These are phyloP conservation scores for Anarsia innoxiella DNA, from an alignment of 2,888 invertebrate species.

Conservation along the genomic window DNA sequence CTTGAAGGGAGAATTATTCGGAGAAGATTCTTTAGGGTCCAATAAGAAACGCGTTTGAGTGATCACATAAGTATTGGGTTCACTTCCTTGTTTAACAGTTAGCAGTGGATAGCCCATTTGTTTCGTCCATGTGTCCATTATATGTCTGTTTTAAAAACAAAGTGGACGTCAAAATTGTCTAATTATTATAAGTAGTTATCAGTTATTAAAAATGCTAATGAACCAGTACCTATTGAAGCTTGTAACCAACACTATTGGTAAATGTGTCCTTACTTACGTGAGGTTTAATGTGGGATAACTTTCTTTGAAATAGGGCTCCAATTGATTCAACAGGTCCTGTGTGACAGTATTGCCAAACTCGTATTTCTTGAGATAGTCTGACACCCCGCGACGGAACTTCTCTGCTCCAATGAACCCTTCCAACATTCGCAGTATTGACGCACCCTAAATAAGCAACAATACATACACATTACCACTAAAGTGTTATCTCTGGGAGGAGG, in stretches of 20 bases:
- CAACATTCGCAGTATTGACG: slow-evolving; percentile 90
- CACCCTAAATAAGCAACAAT: no score
- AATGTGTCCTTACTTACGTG: slow-evolving; percentile 34
- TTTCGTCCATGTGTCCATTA: slow-evolving; percentile 92
- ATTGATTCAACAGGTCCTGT: slow-evolving; percentile 81
- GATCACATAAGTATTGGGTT: slow-evolving; percentile 69
- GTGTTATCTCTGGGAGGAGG: no score
- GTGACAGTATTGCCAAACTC: slow-evolving; percentile 87
- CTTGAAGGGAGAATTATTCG: slow-evolving; percentile 67
- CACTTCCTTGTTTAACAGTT: slow-evolving; percentile 63
- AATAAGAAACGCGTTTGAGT: slow-evolving; percentile 85
- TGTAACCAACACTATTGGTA: background rate
- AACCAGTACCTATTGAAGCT: background rate
- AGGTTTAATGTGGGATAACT: slow-evolving; percentile 69
- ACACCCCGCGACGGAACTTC: slow-evolving; percentile 82
- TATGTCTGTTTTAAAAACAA: no score
- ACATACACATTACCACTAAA: no score
- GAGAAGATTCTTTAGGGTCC: slow-evolving; percentile 74
- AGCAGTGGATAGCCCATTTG: slow-evolving; percentile 93
- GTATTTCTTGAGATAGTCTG: slow-evolving; percentile 81
- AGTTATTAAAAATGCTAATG: no score
- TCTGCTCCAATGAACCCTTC: slow-evolving; percentile 85
- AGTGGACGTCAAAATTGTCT: no score
- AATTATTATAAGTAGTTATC: no score
- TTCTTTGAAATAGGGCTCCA: slow-evolving; percentile 73